Base-by-base conservation (phyloP, 2,113 vertebrate genomes). In the Ondatra zibethicus region DNA sequence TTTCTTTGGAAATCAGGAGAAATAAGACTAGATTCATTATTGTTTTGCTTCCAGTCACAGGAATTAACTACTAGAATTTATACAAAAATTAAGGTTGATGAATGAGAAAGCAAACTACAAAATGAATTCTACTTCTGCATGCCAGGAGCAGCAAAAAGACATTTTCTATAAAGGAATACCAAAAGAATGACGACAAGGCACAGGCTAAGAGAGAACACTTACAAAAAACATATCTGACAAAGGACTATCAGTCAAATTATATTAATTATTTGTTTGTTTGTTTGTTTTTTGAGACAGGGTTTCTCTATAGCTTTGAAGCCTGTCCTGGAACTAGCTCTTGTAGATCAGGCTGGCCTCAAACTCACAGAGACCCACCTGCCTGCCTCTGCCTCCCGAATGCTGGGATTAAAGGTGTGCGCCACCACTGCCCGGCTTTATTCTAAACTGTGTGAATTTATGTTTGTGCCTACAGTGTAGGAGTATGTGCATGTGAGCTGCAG, bases 1-100 rank as follows among this genome's bases (percentile, higher is more conserved):
- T 92, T 50, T 16, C 80, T 76, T 90, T 76, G 63, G 68, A 95
- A 92, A 17, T 42, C 52, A 88, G 65, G 42, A 95, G 80, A 96
- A 89, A 92, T 8, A 66, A 25, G 31, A 80, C 5, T 70, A 77
- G 29, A 86, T 58, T 93, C 58, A 76, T 90, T 52, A 29, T 85
- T 88, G 45, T 36, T 92, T 68, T 81, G 90, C 70, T 72, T 88
- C 36, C 61, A 85, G 65, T 21, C 19, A 81, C 14, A 72, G 72
- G 25, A 84, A 93, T 52, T 89, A 73, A 72, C 19, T 72, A 55
- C 82, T 68, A 92, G 45, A 70, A 84, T 92, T 80, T 88, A 88
- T 9, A 81, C 3, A 88, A 93, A 76, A 92, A 85, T 96, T 58
- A 94, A 94, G 25, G n/a, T 1, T 80, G 78, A 87, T 36, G 23